Base-by-base conservation (phyloP, 2,797 vertebrate genomes). In the Steatocranus sp. region DNA sequence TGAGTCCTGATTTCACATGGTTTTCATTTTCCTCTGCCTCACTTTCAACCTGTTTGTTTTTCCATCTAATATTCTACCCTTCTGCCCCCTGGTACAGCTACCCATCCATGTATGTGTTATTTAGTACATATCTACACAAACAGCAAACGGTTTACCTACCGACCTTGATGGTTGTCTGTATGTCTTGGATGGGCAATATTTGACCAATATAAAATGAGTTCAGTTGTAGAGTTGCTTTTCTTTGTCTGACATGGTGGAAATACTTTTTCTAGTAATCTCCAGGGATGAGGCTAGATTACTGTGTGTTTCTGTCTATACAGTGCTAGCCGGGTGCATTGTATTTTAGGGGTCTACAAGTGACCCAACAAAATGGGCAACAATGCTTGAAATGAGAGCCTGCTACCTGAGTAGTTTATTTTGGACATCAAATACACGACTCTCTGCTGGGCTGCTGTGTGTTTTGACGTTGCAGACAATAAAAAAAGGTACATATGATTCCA, bases 371-470 rank as follows among this genome's bases (percentile, higher is more conserved):
- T 58, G 36, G 82, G 73, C n/a, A 83, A 88, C 82, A 82, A 12
- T 80, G 76, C 43, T 80, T 83, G 83, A 86, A 90, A 84, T 83
- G 76, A 83, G 32, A 58, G 53, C 49, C 11, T 70, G 58, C 84
- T 61, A 77, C 38, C 54, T 5, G 53, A 80, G 25, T 17, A n/a
- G 10, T 83, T 51, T 84, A 8, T 56, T 76, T 80, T 81, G 53
- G 30, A 5, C 36, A 77, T 80, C 11, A 12, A 34, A 32, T 38
- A 50, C 7, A 46, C 6, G 30, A 66, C 18, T 46, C 3, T 68
- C 11, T 77, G 54, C 30, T 75, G 34, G 36, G 77, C 18, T 10
- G 7, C 6, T 68, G 18, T 82, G 38, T 27, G 66, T 58, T 18
- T 63, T 81, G 41, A 25, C 34, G 12, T 61, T 51, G 4, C 27